These are phyloP conservation scores for Dicerorhinus sumatrensis DNA, from an alignment of 2,113 vertebrate species.

Conservation along the genomic window DNA sequence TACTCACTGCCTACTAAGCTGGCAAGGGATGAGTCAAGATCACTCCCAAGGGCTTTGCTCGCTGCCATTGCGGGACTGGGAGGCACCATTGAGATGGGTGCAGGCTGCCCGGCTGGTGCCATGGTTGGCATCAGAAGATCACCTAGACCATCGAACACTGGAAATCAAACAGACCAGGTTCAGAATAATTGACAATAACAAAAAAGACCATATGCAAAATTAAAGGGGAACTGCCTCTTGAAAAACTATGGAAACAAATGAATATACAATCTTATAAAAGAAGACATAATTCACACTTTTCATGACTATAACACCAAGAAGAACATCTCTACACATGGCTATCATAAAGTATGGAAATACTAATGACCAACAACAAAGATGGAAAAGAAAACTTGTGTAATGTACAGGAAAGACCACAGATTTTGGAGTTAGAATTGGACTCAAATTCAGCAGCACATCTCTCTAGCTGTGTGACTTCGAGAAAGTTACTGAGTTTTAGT, in stretches of 20 bases:
- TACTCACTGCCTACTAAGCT: conserved; percentile 98
- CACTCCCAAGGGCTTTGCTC: conserved; percentile 93
- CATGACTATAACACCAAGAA: conserved; percentile 39
- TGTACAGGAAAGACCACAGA: conserved; percentile 39
- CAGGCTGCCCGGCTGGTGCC: conserved; percentile 94
- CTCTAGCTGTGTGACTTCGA: background rate
- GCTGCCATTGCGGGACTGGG: conserved; percentile 85
- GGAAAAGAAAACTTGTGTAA: conserved; percentile 35
- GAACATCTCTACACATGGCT: conserved; percentile 34
- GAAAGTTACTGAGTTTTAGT: background rate
- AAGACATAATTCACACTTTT: conserved; percentile 46
- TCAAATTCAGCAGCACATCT: background rate
- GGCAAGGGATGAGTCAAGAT: conserved; percentile 97
- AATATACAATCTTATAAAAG: conserved; percentile 46
- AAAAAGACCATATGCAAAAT: background rate
- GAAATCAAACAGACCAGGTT: conserved; percentile 79
- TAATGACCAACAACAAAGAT: conserved; percentile 59
- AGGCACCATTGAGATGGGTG: conserved; percentile 83
- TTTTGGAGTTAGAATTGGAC: background rate
- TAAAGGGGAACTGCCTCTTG: conserved; percentile 8
- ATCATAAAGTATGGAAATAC: conserved; percentile 41
- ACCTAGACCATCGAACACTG: conserved; percentile 98
- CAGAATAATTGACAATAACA: conserved; percentile 49
- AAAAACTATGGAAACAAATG: conserved; percentile 66
- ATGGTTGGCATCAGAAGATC: conserved; percentile 97